phyloP scores from a whole-genome alignment of 2,888 invertebrate genomes.

The Mycalesis mineus region DNA sequence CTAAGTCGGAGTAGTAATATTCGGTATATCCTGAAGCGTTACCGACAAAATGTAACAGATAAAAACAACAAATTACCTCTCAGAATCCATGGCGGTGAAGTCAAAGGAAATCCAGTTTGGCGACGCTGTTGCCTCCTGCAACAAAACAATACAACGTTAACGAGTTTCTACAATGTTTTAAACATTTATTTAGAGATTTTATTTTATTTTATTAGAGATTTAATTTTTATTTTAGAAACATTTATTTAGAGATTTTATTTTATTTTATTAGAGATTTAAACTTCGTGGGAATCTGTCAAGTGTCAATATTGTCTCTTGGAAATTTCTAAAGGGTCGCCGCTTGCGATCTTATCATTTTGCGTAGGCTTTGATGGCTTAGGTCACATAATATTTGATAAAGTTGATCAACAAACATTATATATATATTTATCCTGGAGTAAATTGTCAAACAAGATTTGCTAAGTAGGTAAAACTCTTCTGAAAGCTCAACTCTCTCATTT shows the following conservation, averaged over 20 bases:
- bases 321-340: neutral
- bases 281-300: neutral
- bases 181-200: neutral
- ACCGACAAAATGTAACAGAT: neutral
- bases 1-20: too few species aligned
- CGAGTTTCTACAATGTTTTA: neutral
- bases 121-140: slow-evolving; percentile 45
- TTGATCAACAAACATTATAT: too few species aligned
- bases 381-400: too few species aligned
- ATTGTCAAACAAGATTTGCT: too few species aligned
- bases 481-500: too few species aligned
- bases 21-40: neutral
- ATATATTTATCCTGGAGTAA: too few species aligned
- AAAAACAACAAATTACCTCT: slow-evolving; percentile 48
- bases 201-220: too few species aligned
- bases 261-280: too few species aligned
- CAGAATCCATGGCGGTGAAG: slow-evolving; percentile 57
- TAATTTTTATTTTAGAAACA: too few species aligned
- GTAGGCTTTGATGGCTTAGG: neutral
- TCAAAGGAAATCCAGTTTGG: slow-evolving; percentile 53
- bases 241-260: neutral
- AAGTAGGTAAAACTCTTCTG: too few species aligned
- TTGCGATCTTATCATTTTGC: neutral
- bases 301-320: neutral
- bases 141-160: slow-evolving; percentile 35